These are phyloP conservation scores for Morbakka virulenta DNA, from an alignment of 30 jellyfish, hydroid and myxozoan genomes.

Conservation along the genomic window DNA sequence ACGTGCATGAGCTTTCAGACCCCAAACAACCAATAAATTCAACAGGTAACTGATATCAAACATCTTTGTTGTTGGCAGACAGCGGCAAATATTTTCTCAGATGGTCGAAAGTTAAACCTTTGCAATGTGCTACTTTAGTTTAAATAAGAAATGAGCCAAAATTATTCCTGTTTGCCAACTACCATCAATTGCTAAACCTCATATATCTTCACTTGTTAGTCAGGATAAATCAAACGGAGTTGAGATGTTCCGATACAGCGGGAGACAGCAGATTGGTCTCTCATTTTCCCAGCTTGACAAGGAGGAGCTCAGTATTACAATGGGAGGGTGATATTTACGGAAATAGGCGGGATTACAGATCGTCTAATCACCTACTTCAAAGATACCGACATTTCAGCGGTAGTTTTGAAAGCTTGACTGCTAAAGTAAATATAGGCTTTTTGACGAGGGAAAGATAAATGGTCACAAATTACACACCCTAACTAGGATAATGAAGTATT, in stretches of 20 bases:
- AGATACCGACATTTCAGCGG: slow-evolving; percentile 1
- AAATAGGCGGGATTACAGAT: slow-evolving; percentile 27
- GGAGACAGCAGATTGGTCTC: neutral
- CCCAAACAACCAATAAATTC: too few species aligned
- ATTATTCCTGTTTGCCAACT: neutral
- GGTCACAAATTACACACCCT: neutral
- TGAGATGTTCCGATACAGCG: slow-evolving; percentile 27
- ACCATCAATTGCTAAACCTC: neutral
- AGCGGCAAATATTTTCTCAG: too few species aligned
- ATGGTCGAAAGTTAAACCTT: too few species aligned
- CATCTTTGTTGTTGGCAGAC: too few species aligned
- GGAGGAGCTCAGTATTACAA: slow-evolving; percentile 22
- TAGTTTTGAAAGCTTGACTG: neutral
- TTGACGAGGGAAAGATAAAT: slow-evolving; percentile 2
- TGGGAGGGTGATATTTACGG: slow-evolving; percentile 32
- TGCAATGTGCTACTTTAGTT: too few species aligned
- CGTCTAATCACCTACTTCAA: neutral
- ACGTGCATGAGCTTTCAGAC: too few species aligned
- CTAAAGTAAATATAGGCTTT: neutral
- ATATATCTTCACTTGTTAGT: neutral
- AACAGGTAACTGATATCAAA: too few species aligned
- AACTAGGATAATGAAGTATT: neutral
- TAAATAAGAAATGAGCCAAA: too few species aligned
- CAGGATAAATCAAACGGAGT: neutral
- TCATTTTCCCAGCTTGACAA: slow-evolving; percentile 12